Evolutionary conservation across 2,797 vertebrate species (phyloP).

Genomic region (Bradypodion ventrale): DNA sequence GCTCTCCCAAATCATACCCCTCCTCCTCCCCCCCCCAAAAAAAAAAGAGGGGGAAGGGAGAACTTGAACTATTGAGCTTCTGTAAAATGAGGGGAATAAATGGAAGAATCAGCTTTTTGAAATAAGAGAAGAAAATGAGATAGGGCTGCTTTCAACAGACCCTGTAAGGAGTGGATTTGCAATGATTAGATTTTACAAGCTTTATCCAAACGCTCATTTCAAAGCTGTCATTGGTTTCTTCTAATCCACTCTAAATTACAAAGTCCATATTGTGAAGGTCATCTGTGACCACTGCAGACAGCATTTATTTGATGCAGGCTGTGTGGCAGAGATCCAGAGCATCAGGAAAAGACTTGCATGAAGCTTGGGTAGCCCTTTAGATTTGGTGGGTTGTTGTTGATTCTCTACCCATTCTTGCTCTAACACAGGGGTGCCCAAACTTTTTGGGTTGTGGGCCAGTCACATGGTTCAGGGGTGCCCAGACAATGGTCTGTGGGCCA

Average conservation of each 20-base stretch:
- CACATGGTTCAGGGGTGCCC: too few species aligned
- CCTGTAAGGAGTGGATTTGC: constrained; percentile 76
- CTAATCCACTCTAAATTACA: constrained; percentile 79
- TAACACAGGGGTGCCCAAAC: too few species aligned
- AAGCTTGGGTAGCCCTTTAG: background rate
- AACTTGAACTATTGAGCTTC: constrained; percentile 24
- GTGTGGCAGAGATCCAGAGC: background rate
- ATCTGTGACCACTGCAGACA: constrained; percentile 45
- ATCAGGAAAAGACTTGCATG: background rate
- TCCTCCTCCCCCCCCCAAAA: too few species aligned
- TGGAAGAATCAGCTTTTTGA: constrained; percentile 61
- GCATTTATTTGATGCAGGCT: constrained; percentile 48
- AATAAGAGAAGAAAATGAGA: constrained; percentile 59
- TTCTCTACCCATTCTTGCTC: too few species aligned
- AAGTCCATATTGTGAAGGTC: constrained; percentile 70
- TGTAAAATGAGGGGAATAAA: constrained; percentile 42
- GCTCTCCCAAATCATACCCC: constrained; percentile 52
- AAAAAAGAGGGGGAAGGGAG: background rate
- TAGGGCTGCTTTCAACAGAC: constrained; percentile 63
- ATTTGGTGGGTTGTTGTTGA: background rate
- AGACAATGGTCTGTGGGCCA: too few species aligned
- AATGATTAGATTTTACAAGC: constrained; percentile 75
- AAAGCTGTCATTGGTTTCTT: constrained; percentile 75
- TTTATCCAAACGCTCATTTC: constrained; percentile 78
- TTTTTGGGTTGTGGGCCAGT: too few species aligned